These are phyloP conservation scores for Cercopithecus diana DNA, from an alignment of 2,797 vertebrate species.

Conservation along the genomic window DNA sequence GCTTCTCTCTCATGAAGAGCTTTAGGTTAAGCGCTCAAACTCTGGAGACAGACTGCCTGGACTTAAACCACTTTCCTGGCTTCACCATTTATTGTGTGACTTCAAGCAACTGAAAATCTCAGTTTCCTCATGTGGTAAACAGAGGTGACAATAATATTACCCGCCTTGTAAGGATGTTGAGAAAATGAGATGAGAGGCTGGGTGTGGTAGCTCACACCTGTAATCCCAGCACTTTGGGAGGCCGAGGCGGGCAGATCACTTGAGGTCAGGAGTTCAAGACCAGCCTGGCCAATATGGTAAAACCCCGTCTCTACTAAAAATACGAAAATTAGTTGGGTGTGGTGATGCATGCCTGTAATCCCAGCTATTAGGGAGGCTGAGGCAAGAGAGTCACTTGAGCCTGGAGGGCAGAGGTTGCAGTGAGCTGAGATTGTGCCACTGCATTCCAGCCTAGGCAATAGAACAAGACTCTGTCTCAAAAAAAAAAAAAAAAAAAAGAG, in stretches of 20 bases:
- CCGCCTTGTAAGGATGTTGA: background rate
- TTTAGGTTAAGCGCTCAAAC: background rate
- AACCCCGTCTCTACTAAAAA: background rate
- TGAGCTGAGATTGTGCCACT: background rate
- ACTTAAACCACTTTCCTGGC: background rate
- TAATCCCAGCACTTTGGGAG: background rate
- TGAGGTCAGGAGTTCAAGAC: background rate
- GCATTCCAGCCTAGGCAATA: background rate
- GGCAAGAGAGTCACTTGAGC: background rate
- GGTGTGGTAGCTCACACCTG: background rate
- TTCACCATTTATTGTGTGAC: background rate
- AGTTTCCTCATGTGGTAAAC: background rate
- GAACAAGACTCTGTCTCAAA: background rate
- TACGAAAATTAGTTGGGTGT: background rate
- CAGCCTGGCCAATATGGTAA: background rate
- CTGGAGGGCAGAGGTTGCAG: background rate
- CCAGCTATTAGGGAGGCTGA: background rate
- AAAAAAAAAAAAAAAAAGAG: background rate
- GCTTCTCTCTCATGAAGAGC: background rate
- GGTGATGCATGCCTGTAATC: background rate
- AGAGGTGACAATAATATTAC: background rate
- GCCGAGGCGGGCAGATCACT: background rate
- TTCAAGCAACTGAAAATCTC: background rate
- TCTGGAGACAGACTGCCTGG: background rate
- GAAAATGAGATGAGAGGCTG: background rate